Conservation (phyloP, 1,140 invertebrate genomes). For the Sipha flava region DNA sequence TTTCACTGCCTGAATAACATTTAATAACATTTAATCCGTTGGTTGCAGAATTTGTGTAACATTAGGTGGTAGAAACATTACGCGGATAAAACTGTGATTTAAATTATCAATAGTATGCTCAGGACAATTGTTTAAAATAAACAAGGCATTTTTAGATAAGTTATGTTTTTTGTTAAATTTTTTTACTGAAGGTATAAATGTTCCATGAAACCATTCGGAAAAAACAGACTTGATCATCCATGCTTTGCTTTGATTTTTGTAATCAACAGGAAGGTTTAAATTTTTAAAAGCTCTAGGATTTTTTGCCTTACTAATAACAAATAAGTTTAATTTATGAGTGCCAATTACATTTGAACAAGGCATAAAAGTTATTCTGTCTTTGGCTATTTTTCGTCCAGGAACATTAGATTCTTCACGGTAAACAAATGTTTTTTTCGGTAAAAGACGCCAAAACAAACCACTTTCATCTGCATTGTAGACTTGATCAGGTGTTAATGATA, state of each 20-base stretch:
- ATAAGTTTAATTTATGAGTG: conserved; percentile 41
- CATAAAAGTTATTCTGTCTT: conserved; percentile 43
- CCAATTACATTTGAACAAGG: conserved; percentile 43
- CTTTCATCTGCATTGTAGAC: conserved; percentile 45
- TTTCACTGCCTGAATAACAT: neutral
- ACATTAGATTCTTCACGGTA: conserved; percentile 36
- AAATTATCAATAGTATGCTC: neutral
- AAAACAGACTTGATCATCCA: conserved; percentile 39
- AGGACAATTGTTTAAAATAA: neutral
- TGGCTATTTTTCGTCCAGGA: conserved; percentile 40
- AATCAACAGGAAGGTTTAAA: conserved; percentile 38
- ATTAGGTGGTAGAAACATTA: neutral
- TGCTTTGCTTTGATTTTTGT: conserved; percentile 39
- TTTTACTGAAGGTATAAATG: neutral
- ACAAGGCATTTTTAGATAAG: neutral
- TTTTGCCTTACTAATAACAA: conserved; percentile 41
- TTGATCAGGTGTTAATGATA: neutral
- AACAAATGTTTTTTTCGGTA: conserved; percentile 39
- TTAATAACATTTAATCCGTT: neutral
- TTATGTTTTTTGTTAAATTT: neutral
- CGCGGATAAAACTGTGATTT: neutral
- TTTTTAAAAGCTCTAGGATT: conserved; percentile 41
- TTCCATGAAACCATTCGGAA: neutral
- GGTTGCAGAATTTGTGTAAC: neutral
- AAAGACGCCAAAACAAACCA: conserved; percentile 38